These are phyloP conservation scores for Semibalanus balanoides DNA, from an alignment of 1,140 invertebrate species.

Conservation along the genomic window DNA sequence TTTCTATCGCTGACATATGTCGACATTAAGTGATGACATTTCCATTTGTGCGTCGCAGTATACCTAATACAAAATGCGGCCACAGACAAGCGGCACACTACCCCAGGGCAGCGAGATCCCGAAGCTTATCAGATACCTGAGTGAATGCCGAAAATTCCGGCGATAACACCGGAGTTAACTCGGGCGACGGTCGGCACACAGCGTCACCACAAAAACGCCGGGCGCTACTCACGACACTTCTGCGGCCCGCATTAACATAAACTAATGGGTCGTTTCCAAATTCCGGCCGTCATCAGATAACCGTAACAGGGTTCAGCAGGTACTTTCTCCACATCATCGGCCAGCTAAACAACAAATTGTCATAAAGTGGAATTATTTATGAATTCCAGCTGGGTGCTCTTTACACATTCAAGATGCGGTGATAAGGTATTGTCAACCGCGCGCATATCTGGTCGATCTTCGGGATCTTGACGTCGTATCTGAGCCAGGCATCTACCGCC, in stretches of 20 bases:
- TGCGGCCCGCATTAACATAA: neutral
- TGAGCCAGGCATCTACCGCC: neutral
- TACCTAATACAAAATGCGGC: no score
- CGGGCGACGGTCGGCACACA: neutral
- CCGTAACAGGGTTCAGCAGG: neutral
- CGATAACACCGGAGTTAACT: neutral
- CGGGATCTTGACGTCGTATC: neutral
- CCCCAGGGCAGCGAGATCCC: neutral
- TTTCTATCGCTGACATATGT: no score
- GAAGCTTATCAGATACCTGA: neutral
- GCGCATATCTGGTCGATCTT: neutral
- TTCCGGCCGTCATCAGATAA: neutral
- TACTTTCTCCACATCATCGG: constrained; percentile 1
- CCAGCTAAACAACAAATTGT: neutral
- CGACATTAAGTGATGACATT: no score
- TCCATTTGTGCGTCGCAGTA: no score
- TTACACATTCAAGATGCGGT: neutral
- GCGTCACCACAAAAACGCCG: neutral
- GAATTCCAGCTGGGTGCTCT: neutral
- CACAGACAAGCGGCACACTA: no score
- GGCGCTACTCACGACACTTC: neutral
- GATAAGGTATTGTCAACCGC: neutral
- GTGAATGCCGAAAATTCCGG: neutral
- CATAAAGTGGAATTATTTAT: neutral
- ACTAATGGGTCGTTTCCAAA: constrained; percentile 2